Evolutionary conservation across 2,888 invertebrate genomes (phyloP), one percentile per base, ranked within the genome.

Genomic region (Troilus luridus): DNA sequence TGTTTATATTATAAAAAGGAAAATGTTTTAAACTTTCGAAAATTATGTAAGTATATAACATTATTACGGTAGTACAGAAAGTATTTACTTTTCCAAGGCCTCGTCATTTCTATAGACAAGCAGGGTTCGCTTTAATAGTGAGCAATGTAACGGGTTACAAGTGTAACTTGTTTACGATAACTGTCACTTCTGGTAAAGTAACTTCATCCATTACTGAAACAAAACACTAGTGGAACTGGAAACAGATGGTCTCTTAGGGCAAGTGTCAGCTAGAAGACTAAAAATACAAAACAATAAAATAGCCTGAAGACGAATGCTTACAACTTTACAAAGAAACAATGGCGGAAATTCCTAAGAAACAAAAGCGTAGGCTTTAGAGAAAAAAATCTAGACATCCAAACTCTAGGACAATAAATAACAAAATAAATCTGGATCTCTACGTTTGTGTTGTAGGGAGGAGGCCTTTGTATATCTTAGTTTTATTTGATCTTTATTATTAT

Each of bases 211-310:
- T 77, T 41, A 77, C 72, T 41, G 72, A 12, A 41, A 27, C 72
- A 17, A 9, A 77, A 77, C 27, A 77, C 27, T 41, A 77, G 72
- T 67, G 12, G 67, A 41, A 41, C 67, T 6, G 8, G n/a, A 2
- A 27, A 77, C 41, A 19, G 17, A 77, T 77, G 41, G 41, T 27
- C 41, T 41, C 41, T 41, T 24, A 67, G 67, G 14, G 27, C 14
- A 67, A 24, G 14, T 77, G 72, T 77, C 72, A 77, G 14, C 27
- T 41, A 27, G 24, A 14, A 17, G 41, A 41, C 72, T 77, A 77
- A 77, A 77, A 77, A 77, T 77, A 77, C 27, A 41, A 41, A 77
- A 77, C 72, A 77, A 41, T 77, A 77, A 77, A 77, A 77, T 41
- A 77, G 24, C 27, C 6, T 14, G 67, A 6, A 17, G 17, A 41